Conservation (phyloP, 2,888 invertebrate species). For the Blera fallax region DNA sequence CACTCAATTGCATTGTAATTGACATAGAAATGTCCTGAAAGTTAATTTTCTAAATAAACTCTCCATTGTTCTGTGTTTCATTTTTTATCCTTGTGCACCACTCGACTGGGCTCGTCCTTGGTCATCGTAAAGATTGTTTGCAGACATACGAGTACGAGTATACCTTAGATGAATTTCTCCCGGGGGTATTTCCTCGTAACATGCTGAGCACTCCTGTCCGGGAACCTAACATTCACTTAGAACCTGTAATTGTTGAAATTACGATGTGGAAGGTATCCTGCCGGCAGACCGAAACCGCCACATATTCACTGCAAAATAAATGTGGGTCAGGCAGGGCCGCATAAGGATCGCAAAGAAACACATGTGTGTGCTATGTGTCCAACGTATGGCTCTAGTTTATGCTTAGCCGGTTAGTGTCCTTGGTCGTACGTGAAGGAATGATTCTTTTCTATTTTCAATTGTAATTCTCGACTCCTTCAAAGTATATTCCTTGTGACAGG, state of each 20-base stretch:
- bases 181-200: constrained; percentile 11
- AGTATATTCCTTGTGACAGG: constrained; percentile 6
- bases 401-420: constrained; percentile 1
- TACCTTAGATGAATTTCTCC: constrained; percentile 25
- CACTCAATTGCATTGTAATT: constrained; percentile 33
- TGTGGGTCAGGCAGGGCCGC: constrained; percentile 7
- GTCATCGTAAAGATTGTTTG: constrained; percentile 44
- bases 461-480: neutral
- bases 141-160: neutral
- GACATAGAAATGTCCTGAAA: constrained; percentile 48
- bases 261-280: constrained; percentile 39
- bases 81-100: neutral
- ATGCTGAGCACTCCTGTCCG: constrained; percentile 35
- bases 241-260: constrained; percentile 59
- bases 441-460: constrained; percentile 27
- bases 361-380: constrained; percentile 23
- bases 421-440: neutral
- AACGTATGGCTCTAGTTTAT: constrained; percentile 14
- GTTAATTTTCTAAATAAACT: constrained; percentile 61
- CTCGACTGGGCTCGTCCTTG: constrained; percentile 8
- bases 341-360: constrained; percentile 15
- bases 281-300: constrained; percentile 11
- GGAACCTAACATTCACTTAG: constrained; percentile 59
- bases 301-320: neutral
- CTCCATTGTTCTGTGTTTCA: constrained; percentile 37